Evolutionary conservation across 2,797 vertebrate genomes (phyloP).

Genomic region (Thunnus albacares): DNA sequence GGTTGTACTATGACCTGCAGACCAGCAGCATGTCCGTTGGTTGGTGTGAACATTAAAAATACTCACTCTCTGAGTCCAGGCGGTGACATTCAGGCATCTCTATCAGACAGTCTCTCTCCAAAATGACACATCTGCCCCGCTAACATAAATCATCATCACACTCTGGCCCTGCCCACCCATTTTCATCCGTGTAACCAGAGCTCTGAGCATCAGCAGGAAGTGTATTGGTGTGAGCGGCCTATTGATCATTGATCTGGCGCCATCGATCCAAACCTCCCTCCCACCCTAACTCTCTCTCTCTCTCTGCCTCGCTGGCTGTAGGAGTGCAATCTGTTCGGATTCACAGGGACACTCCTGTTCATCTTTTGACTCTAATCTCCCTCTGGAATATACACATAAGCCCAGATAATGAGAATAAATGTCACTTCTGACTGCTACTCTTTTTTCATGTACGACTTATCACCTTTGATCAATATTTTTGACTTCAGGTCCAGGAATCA

Average conservation of each 20-base stretch:
- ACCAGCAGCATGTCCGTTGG: slow-evolving; percentile 2
- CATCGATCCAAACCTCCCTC: slow-evolving; percentile 75
- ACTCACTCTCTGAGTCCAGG: slow-evolving; percentile 49
- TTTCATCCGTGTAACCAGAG: slow-evolving; percentile 83
- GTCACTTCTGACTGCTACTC: slow-evolving; percentile 22
- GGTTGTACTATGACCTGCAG: slow-evolving; percentile 1
- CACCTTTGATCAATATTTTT: slow-evolving; percentile 61
- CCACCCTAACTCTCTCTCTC: slow-evolving; percentile 30
- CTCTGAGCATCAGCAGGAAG: slow-evolving; percentile 78
- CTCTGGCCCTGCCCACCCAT: slow-evolving; percentile 74
- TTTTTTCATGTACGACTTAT: slow-evolving; percentile 56
- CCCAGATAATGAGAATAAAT: slow-evolving; percentile 73
- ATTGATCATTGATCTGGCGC: slow-evolving; percentile 84
- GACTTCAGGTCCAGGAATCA: slow-evolving; percentile 37
- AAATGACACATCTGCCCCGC: slow-evolving; percentile 77
- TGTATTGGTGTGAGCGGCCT: slow-evolving; percentile 80
- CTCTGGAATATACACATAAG: slow-evolving; percentile 52
- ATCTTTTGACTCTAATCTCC: slow-evolving; percentile 58
- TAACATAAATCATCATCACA: slow-evolving; percentile 82
- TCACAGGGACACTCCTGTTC: slow-evolving; percentile 59
- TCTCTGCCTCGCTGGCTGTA: slow-evolving; percentile 4
- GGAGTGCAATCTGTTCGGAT: slow-evolving; percentile 57
- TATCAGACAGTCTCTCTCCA: slow-evolving; percentile 58
- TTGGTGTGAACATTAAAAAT: slow-evolving; percentile 18
- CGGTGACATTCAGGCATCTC: slow-evolving; percentile 73